Conservation (phyloP, 2,888 invertebrate genomes). For the Heteropelma amictum region DNA sequence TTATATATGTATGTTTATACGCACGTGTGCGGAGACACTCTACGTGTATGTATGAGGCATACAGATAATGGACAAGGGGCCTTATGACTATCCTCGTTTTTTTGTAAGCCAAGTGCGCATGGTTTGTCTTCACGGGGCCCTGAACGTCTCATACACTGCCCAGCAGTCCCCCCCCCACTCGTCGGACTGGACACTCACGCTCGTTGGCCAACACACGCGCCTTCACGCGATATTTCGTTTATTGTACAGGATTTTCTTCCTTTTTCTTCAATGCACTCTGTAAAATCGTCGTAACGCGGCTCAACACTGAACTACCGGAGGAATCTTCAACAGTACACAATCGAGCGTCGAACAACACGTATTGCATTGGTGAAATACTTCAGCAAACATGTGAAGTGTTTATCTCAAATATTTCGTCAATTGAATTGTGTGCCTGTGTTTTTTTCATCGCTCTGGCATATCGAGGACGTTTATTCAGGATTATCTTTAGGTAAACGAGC, state of each 20-base stretch:
- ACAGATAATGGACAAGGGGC: not conserved
- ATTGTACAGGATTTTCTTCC: conserved; percentile 13
- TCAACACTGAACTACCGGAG: conserved; percentile 10
- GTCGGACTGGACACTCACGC: not conserved
- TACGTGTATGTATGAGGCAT: not conserved
- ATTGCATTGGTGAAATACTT: not conserved
- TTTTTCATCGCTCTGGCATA: not conserved
- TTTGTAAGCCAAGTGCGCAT: too few relatives aligned
- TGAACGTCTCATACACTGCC: conserved; percentile 27
- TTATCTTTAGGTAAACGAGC: too few relatives aligned
- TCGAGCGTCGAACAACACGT: conserved; percentile 15
- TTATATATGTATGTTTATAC: not conserved
- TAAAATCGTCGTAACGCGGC: conserved; percentile 58
- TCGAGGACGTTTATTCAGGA: too few relatives aligned
- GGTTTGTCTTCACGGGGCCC: conserved; percentile 36
- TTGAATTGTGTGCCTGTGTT: not conserved
- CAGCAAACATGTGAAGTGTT: conserved; percentile 25
- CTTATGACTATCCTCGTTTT: too few relatives aligned
- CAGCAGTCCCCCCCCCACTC: not conserved
- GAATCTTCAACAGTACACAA: conserved; percentile 29
- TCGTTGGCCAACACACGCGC: conserved; percentile 7
- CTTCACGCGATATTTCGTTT: not conserved
- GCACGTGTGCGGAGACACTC: not conserved
- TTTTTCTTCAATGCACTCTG: conserved; percentile 24
- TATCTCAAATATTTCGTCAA: not conserved